These are phyloP conservation scores for Osmoderma eremita DNA, from an alignment of 2,888 invertebrate species.

Conservation along the genomic window DNA sequence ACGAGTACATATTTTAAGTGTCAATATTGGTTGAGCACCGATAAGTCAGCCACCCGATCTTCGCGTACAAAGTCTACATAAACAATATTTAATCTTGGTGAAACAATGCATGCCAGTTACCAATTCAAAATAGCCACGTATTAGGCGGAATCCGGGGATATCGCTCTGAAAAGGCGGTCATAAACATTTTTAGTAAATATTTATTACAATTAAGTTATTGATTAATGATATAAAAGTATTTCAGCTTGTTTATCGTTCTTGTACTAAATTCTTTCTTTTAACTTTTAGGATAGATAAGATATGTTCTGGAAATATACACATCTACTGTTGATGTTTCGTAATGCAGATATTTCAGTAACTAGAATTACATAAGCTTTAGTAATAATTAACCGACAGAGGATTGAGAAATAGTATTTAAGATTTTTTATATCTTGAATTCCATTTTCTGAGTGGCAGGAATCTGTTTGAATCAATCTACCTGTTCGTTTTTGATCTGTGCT, in stretches of 20 bases:
- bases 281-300: no score
- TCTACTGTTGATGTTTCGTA: no score
- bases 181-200: slow-evolving; percentile 18
- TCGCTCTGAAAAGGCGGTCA: slow-evolving; percentile 18
- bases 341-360: no score
- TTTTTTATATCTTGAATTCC: no score
- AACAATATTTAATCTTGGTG: slow-evolving; percentile 26
- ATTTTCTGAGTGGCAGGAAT: no score
- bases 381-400: no score
- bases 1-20: slow-evolving; percentile 9
- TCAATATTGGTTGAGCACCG: slow-evolving; percentile 21
- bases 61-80: slow-evolving; percentile 21
- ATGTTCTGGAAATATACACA: background rate
- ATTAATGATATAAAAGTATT: background rate
- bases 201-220: slow-evolving; percentile 11
- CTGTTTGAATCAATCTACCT: no score
- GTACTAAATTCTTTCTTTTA: no score
- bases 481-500: no score
- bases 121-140: background rate
- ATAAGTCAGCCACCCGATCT: slow-evolving; percentile 20
- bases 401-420: no score
- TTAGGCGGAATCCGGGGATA: background rate
- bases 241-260: background rate
- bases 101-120: slow-evolving; percentile 30
- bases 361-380: no score